Evolutionary conservation across 2,888 invertebrate genomes (phyloP), one percentile per base, ranked within the genome.

Genomic region (Zaprionus bogoriensis): DNA sequence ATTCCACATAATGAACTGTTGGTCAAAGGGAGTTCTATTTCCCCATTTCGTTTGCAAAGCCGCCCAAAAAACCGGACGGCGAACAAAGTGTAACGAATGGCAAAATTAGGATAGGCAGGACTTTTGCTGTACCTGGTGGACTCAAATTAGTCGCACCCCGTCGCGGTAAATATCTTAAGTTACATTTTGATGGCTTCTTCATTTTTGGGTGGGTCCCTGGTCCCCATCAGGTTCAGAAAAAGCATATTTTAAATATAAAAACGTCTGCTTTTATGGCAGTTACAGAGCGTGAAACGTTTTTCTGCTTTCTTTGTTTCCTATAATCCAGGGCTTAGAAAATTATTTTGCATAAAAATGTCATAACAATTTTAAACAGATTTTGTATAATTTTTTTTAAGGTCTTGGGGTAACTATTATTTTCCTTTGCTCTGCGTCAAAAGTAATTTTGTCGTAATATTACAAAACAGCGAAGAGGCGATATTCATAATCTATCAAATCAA

Each of bases 1-100:
- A 89, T 87, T 84, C 79, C 74, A 71, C 55, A 79, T 89, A 90
- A 89, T 89, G 89, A 89, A 88, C 89, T 89, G 88, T 75, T 68
- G 74, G 79, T 61, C 61, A 62, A 74, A 74, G 44, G 48, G n/a
- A 25, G 41, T 47, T 10, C 20, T 17, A 19, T 10, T 23, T 19
- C 10, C 10, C 23, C 17, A 25, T 17, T 12, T 5, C 48, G 47
- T 30, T 36, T 77, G 77, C 52, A 84, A 87, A 76, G 72, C 77
- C 71, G 67, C 47, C 12, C 48, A 53, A 42, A 22, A 42, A 3
- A 12, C 23, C 23, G 42, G n/a, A 19, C 42, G 39, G 39, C 19
- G n/a, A 22, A 27, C 30, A 68, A 80, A 75, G 59, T 76, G 87
- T 76, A 84, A 62, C 82, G 81, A 87, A 83, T 84, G 62, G 58